Base-by-base conservation (phyloP, 2,797 vertebrate species). In the Xiphophorus birchmanni region DNA sequence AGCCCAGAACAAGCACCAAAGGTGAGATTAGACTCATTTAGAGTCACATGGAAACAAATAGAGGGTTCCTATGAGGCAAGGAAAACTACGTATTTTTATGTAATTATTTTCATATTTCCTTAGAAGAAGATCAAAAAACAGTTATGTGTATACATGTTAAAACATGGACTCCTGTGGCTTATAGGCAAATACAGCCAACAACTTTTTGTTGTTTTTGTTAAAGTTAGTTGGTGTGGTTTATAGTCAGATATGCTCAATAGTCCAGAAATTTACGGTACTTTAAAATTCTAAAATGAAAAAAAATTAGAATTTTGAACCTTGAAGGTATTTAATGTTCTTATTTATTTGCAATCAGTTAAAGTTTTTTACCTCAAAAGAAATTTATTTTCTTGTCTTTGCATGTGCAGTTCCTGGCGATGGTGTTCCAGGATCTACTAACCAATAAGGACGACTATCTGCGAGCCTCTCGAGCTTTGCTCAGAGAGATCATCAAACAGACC, bases 401-500 rank as follows among this genome's bases (percentile, higher is more conserved):
- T 75, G 7, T 76, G 60, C 77, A 99, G 99, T 99, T 99, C 88
- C 93, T 99, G 86, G 99, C 99, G 12, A 98, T 99, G 99, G 99
- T 99, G 81, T 99, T 99, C 95, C 99, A 99, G 91, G 99, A 99
- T 83, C 92, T 99, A 76, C 90, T 99, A 74, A 99, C 97, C 79
- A 99, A 97, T 82, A 99, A 99, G 82, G 99, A 99, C 0, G 99
- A 99, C 91, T 99, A 99, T 89, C 94, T 99, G 73, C 95, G 99
- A 3, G 97, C 98, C 1, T 99, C 99, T 0, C 93, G 99, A 83
- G 98, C 98, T 1, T 90, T 99, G 89, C 95, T 99, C 48, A 95
- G 99, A 0, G 99, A 99, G 92, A 99, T 99, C 94, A 97, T 99
- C 94, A 99, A 99, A 63, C 99, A 99, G 94, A 99, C 98, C 1